Percentiles rank a stretch among this genome's conserved stretches.
These are phyloP conservation scores for Corythucha ciliata DNA, from an alignment of 2,888 invertebrate genomes.

Conservation along the genomic window DNA sequence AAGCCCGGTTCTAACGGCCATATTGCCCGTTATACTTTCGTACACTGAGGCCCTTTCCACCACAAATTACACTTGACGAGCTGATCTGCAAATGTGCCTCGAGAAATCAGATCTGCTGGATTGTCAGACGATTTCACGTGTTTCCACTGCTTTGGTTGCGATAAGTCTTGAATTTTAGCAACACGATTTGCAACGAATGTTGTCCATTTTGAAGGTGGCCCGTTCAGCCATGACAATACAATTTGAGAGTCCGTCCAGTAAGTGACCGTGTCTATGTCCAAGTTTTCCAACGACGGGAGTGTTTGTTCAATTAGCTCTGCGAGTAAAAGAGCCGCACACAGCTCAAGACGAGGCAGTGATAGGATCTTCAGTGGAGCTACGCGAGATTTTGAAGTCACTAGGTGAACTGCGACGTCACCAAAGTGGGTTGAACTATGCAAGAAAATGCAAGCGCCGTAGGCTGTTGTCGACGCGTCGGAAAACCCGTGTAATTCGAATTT, in stretches of 20 bases:
- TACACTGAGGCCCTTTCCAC: slow-evolving; percentile 1
- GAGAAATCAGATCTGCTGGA: slow-evolving; percentile 1
- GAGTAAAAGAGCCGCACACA: neutral
- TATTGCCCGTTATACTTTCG: too few species aligned
- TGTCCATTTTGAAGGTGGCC: neutral
- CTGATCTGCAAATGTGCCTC: neutral
- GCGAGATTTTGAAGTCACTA: slow-evolving; percentile 3
- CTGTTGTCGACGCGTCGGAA: too few species aligned
- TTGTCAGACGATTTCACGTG: neutral
- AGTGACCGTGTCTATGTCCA: neutral
- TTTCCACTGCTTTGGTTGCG: slow-evolving; percentile 1
- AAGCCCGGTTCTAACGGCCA: too few species aligned
- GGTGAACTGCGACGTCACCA: too few species aligned
- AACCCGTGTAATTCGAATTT: too few species aligned
- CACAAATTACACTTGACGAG: neutral
- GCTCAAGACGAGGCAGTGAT: slow-evolving; percentile 2
- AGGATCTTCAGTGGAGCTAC: slow-evolving; percentile 5
- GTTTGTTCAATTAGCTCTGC: too few species aligned
- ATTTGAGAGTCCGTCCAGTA: slow-evolving; percentile 8
- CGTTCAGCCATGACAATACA: slow-evolving; percentile 1
- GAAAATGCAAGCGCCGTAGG: too few species aligned
- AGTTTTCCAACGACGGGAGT: too few species aligned
- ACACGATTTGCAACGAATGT: slow-evolving; percentile 7
- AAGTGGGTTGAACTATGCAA: too few species aligned
- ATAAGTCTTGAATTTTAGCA: neutral